Conservation (phyloP, 2,888 invertebrate species). For the Drosophila quasianomalipes region DNA sequence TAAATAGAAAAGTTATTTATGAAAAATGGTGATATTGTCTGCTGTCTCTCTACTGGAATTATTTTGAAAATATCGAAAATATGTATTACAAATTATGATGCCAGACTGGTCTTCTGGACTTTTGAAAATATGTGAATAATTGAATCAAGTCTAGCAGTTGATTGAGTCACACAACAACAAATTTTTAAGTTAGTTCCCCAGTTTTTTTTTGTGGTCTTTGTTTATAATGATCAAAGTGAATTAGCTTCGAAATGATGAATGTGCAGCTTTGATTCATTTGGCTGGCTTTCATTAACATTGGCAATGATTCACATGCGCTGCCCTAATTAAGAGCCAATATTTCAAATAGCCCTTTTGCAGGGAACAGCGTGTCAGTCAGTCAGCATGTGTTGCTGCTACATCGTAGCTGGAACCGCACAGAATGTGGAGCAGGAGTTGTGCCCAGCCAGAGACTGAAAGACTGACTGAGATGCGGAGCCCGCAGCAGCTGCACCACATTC, state of each 20-base stretch:
- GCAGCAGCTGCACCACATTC: conserved; percentile 11
- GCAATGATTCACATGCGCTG: conserved; percentile 39
- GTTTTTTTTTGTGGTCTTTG: not conserved
- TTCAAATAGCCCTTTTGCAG: conserved; percentile 14
- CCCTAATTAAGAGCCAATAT: conserved; percentile 51
- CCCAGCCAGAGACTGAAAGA: not conserved
- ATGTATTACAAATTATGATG: not conserved
- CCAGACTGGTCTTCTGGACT: not conserved
- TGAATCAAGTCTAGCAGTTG: not conserved
- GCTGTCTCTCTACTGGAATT: not conserved
- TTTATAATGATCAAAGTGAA: not conserved
- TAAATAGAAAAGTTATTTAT: not conserved
- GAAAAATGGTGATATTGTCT: not conserved
- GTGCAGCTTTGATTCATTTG: conserved; percentile 13
- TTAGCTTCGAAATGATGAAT: not conserved
- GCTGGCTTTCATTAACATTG: conserved; percentile 31
- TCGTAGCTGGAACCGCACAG: not conserved
- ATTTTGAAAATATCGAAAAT: not conserved
- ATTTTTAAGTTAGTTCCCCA: not conserved
- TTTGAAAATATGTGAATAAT: not conserved
- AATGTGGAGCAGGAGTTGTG: conserved; percentile 8
- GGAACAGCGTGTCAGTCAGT: not conserved
- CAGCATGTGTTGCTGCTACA: not conserved
- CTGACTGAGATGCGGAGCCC: conserved; percentile 12
- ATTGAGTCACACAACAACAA: not conserved